These are phyloP conservation scores for Macaria notata DNA, from an alignment of 2,888 invertebrate genomes.

Conservation along the genomic window DNA sequence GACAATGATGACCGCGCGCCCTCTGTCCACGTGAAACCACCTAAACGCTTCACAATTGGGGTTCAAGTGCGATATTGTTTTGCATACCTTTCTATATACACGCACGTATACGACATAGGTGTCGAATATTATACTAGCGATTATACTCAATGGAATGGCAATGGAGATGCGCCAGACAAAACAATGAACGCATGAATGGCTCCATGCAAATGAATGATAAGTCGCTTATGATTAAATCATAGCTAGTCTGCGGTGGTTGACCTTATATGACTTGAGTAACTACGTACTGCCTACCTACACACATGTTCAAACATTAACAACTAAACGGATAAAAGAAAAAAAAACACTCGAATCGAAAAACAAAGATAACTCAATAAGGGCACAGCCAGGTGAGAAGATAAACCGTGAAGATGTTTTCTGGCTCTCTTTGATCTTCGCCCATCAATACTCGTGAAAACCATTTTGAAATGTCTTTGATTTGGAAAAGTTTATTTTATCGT, in stretches of 20 bases:
- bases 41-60: slow-evolving; percentile 23
- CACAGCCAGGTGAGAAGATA: slow-evolving; percentile 1
- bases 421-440: slow-evolving; percentile 61
- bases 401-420: slow-evolving; percentile 39
- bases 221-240: slow-evolving; percentile 21
- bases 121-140: slow-evolving; percentile 9
- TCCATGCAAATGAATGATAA: slow-evolving; percentile 21
- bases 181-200: slow-evolving; percentile 22
- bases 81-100: neutral
- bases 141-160: slow-evolving; percentile 16
- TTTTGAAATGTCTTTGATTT: slow-evolving; percentile 1
- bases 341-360: too few species aligned
- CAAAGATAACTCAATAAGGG: too few species aligned
- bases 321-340: too few species aligned
- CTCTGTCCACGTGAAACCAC: slow-evolving; percentile 30
- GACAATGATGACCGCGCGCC: slow-evolving; percentile 47
- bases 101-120: neutral
- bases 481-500: neutral
- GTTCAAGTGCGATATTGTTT: slow-evolving; percentile 18
- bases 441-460: slow-evolving; percentile 29
- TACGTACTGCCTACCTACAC: too few species aligned
- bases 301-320: too few species aligned
- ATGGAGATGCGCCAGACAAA: slow-evolving; percentile 18
- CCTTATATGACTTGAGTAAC: slow-evolving; percentile 7
- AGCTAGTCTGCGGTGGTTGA: slow-evolving; percentile 9